Evolutionary conservation across 2,888 invertebrate genomes (phyloP).

Genomic region (Mellilla xanthometata): DNA sequence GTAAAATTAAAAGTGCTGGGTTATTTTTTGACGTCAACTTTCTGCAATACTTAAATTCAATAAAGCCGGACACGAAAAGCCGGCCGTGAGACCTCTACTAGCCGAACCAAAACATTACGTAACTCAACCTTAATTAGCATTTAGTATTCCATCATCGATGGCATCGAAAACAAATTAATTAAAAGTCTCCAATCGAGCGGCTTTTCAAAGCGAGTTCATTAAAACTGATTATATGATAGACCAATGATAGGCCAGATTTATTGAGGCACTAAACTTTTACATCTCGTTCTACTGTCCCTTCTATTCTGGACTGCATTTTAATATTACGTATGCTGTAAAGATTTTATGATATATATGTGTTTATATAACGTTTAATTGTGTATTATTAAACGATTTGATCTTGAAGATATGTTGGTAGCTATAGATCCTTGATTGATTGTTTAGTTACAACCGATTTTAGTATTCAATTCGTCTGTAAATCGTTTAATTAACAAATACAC

Average conservation of each 20-base stretch:
- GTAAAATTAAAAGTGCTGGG: too few relatives aligned
- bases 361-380: conserved; percentile 11
- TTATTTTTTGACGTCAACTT: too few relatives aligned
- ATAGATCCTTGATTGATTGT: too few relatives aligned
- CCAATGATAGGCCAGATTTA: conserved; percentile 33
- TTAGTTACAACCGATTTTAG: too few relatives aligned
- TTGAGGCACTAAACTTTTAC: conserved; percentile 21
- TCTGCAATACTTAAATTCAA: too few relatives aligned
- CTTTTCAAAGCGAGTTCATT: conserved; percentile 29
- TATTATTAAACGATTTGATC: conserved; percentile 6
- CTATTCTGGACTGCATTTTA: conserved; percentile 10
- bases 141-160: conserved; percentile 13
- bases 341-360: not conserved
- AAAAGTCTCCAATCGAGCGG: conserved; percentile 17
- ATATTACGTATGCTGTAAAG: conserved; percentile 3
- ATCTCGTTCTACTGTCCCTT: conserved; percentile 14
- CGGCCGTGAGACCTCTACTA: too few relatives aligned
- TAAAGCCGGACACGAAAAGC: too few relatives aligned
- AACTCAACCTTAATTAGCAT: conserved; percentile 4
- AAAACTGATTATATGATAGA: conserved; percentile 31
- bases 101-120: conserved; percentile 18
- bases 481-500: too few relatives aligned
- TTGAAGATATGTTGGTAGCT: too few relatives aligned
- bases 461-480: too few relatives aligned
- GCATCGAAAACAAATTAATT: conserved; percentile 24